A percentile compares a stretch with the other conserved stretches of the same genome.
Evolutionary conservation across 2,797 vertebrate species (phyloP).

Genomic region (Sebastes itinus): DNA sequence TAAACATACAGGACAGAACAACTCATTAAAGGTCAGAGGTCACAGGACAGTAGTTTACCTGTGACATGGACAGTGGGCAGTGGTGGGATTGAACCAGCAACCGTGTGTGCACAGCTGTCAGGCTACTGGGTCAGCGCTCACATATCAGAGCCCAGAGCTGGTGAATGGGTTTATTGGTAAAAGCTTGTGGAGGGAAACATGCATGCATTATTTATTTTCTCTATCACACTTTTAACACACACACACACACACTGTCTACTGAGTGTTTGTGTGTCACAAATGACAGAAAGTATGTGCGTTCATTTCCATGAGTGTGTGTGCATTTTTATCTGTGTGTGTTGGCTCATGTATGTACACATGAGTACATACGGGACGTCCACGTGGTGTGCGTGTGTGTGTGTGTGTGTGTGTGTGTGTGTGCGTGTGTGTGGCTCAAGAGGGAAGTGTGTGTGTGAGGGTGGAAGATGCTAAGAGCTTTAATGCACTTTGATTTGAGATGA

Average conservation of each 20-base stretch:
- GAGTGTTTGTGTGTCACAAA: slow-evolving; percentile 23
- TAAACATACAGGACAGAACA: background rate
- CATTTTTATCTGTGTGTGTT: background rate
- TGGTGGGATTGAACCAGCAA: slow-evolving; percentile 3
- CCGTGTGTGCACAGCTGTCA: background rate
- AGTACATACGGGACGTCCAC: background rate
- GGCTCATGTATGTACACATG: background rate
- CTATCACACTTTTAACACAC: slow-evolving; percentile 40
- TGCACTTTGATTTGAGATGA: slow-evolving; percentile 64
- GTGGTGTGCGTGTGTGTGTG: background rate
- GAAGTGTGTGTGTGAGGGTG: slow-evolving; percentile 11
- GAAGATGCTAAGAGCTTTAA: slow-evolving; percentile 54
- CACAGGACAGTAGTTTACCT: background rate
- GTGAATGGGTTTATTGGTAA: slow-evolving; percentile 58
- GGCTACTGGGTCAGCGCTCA: background rate
- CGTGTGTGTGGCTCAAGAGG: background rate
- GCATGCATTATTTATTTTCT: slow-evolving; percentile 60
- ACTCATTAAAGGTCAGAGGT: background rate
- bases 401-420: slow-evolving; percentile 3
- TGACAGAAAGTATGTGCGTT: slow-evolving; percentile 7
- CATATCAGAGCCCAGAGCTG: background rate
- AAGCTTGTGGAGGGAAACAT: slow-evolving; percentile 42
- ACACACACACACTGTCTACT: background rate
- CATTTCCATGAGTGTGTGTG: background rate
- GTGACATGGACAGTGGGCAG: background rate